Base-by-base conservation (phyloP, 2,888 invertebrate genomes). In the Acanthosoma haemorrhoidale region DNA sequence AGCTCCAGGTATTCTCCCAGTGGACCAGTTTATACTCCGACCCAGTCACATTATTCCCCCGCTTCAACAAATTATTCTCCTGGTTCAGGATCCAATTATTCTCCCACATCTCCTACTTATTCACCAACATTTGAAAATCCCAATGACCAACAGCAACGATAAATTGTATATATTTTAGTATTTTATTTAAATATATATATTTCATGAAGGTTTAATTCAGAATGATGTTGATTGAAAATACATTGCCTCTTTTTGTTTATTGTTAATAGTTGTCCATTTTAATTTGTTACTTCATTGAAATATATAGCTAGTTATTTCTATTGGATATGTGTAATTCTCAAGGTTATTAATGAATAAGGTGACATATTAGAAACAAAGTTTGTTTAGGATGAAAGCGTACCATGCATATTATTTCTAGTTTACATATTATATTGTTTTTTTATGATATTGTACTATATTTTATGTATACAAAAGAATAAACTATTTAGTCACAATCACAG, bases 21-120 rank as follows among this genome's bases (percentile, higher is more conserved):
- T 29, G 94, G 92, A 13, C 81, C 41, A 13, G 89, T 86, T 66
- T 0, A 92, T 82, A 77, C 87, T 83, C 78, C 92, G 93, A 72
- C 84, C 0, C 89, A 89, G 0, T 86, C 86, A 3, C 39, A 41
- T 8, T 81, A 82, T 74, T 79, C 82, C 80, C 84, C 84, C 64
- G 89, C 90, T 31, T 94, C 92, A 13, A 89, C 86, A 13, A 89
- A 86, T 66, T 0, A 92, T 82, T 77, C 87, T 83, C 78, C 92
- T 93, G 72, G 84, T 88, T 2, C 92, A 82, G 77, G 87, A 83
- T 73, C 84, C 90, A 88, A 0, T 89, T 61, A 90, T 89, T 76
- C 89, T 91, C 2, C 92, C 90, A 0, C 87, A 87, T 0, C 89
- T 2, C 92, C 92, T 0, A 89, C 88, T 76, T 94, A 94, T 80